phyloP scores from a whole-genome alignment of 2,888 invertebrate genomes.

The Drosophila merina region DNA sequence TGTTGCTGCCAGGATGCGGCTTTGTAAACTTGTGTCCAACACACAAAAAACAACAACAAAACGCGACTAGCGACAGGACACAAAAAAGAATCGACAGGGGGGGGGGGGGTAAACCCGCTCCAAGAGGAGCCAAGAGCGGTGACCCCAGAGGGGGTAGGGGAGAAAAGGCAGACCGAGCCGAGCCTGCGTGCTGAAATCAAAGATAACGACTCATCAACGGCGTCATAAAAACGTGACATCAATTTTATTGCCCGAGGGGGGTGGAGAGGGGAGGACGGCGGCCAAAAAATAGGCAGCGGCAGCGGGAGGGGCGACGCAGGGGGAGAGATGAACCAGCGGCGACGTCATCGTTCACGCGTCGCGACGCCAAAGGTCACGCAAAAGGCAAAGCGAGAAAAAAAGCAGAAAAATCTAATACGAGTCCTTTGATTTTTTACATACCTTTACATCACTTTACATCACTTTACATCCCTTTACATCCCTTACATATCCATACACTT shows the following conservation, averaged over 20 bases:
- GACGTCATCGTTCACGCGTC: slow-evolving; percentile 66
- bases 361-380: slow-evolving; percentile 67
- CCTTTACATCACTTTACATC: no score
- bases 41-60: slow-evolving; percentile 7
- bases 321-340: slow-evolving; percentile 33
- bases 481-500: no score
- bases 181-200: slow-evolving; percentile 75
- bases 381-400: slow-evolving; percentile 57
- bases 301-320: slow-evolving; percentile 17
- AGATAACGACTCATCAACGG: slow-evolving; percentile 81
- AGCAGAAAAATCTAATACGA: not conserved
- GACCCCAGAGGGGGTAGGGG: not conserved
- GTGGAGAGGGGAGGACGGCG: slow-evolving; percentile 3
- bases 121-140: not conserved
- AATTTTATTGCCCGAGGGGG: slow-evolving; percentile 70
- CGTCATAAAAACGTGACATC: slow-evolving; percentile 82
- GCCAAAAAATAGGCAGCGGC: slow-evolving; percentile 13
- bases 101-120: slow-evolving; percentile 2
- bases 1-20: slow-evolving; percentile 6
- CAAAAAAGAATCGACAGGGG: slow-evolving; percentile 19
- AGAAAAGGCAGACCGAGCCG: slow-evolving; percentile 35
- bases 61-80: slow-evolving; percentile 24
- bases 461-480: no score
- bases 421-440: not conserved
- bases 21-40: slow-evolving; percentile 26